A percentile compares a stretch with the other conserved stretches of the same genome.
Conservation (phyloP, 2,113 vertebrate species). For the Salvelinus alpinus region DNA sequence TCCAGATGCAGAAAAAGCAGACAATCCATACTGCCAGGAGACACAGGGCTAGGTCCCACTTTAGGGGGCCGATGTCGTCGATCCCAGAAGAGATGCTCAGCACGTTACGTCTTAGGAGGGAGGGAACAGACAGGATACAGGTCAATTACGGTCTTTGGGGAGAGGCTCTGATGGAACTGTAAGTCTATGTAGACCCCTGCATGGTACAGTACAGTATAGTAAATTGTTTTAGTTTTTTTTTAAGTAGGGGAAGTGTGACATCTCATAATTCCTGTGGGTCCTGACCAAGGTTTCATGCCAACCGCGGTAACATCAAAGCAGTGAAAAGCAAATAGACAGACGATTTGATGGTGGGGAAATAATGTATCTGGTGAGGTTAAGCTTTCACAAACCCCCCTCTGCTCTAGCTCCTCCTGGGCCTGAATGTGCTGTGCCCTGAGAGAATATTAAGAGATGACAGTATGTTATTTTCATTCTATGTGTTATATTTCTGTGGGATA, state of each 20-base stretch:
- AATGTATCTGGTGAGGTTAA: neutral
- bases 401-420: neutral
- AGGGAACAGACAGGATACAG: slow-evolving; percentile 9
- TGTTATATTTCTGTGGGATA: neutral
- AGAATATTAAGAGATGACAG: too few species aligned
- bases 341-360: neutral
- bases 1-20: slow-evolving; percentile 99
- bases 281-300: neutral
- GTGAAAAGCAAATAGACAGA: neutral
- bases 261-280: neutral
- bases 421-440: neutral
- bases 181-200: too few species aligned
- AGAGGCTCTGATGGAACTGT: too few species aligned
- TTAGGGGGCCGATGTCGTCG: slow-evolving; percentile 84
- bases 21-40: slow-evolving; percentile 94
- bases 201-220: too few species aligned
- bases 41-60: slow-evolving; percentile 96
- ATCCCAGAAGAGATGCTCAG: slow-evolving; percentile 90
- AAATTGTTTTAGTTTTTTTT: too few species aligned
- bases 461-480: too few species aligned
- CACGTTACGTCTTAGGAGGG: slow-evolving; percentile 83
- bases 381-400: neutral
- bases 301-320: neutral
- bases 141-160: neutral
- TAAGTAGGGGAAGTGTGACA: neutral